Conservation (phyloP, 2,888 invertebrate species). For the Steinernema scapterisci region DNA sequence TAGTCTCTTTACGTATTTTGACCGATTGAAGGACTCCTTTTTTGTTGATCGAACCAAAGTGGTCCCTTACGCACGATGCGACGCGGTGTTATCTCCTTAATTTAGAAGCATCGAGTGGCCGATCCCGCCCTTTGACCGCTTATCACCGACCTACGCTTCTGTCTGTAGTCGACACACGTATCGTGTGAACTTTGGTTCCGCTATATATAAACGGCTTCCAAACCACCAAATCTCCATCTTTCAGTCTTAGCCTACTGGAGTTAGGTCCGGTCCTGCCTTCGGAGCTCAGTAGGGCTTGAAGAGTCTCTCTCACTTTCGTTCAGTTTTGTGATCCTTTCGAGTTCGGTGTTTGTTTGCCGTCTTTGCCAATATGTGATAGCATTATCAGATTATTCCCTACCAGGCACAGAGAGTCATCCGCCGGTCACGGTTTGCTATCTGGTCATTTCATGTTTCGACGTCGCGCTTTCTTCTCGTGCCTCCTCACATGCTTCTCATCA, state of each 20-base stretch:
- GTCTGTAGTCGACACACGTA: conserved; percentile 15
- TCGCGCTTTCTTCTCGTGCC: neutral
- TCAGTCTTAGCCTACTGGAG: neutral
- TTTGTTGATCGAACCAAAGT: conserved; percentile 7
- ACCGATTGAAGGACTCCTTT: neutral
- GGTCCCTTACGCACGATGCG: neutral
- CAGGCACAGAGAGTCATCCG: conserved; percentile 8
- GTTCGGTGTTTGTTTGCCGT: neutral
- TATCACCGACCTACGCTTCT: conserved; percentile 9
- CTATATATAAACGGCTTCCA: neutral
- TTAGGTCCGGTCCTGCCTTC: neutral
- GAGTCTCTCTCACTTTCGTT: neutral
- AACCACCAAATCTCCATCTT: neutral
- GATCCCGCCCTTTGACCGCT: conserved; percentile 26
- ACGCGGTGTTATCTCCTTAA: neutral
- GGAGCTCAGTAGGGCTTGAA: neutral
- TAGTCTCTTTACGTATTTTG: conserved; percentile 7
- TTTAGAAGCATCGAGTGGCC: neutral
- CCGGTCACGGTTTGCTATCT: neutral
- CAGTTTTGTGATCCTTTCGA: neutral
- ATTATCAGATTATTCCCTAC: neutral
- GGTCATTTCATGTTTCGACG: neutral
- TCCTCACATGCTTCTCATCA: neutral
- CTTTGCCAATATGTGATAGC: neutral
- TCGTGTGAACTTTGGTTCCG: conserved; percentile 22